Conservation (phyloP, 30 jellyfish, hydroid and myxozoan genomes). For the Aurelia aurita complex sp. Pacific region DNA sequence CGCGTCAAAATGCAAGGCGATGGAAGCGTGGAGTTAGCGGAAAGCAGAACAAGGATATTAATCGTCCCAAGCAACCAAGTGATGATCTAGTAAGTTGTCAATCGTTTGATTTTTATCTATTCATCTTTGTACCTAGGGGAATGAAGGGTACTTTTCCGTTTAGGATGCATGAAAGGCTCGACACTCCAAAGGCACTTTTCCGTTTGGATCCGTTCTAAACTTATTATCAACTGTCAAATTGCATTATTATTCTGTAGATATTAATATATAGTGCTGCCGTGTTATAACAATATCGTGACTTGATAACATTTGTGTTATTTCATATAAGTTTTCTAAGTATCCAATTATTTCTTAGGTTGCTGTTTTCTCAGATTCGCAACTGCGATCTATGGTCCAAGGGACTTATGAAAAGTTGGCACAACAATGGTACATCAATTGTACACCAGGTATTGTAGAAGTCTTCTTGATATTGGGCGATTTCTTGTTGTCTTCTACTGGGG, state of each 20-base stretch:
- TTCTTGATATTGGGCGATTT: no score
- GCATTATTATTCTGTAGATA: no score
- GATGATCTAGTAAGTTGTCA: neutral
- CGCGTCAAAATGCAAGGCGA: neutral
- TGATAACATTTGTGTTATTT: neutral
- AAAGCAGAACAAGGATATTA: conserved; percentile 13
- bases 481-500: no score
- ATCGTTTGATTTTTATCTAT: neutral
- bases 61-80: neutral
- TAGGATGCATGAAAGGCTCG: neutral
- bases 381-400: neutral
- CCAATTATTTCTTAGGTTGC: neutral
- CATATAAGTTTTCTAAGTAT: neutral
- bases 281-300: neutral
- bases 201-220: no score
- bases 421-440: no score
- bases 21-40: conserved; percentile 14
- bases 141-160: no score
- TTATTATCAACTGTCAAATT: no score
- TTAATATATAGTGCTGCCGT: neutral
- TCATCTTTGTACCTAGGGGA: neutral
- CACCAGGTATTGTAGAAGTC: no score
- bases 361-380: neutral
- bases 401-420: no score
- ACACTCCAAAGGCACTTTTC: no score